Base-by-base conservation (phyloP, 2,113 vertebrate species). In the Gallinago undulata region DNA sequence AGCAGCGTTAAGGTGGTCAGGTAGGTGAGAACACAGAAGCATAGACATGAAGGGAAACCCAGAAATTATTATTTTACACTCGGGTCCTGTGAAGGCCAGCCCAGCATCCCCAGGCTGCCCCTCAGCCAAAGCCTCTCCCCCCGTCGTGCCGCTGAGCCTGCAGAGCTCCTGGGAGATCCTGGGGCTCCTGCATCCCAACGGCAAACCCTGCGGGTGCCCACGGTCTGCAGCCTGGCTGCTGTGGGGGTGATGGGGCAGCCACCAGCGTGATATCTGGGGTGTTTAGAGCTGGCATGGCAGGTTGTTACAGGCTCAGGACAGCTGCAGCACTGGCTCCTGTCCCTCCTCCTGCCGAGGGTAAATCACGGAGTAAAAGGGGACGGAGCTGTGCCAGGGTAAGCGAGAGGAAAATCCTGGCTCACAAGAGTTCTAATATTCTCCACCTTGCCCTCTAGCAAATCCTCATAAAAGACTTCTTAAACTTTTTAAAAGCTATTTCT, bases 261-360 rank as follows among this genome's bases (percentile, higher is more conserved):
- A 21, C 41, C 74, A 78, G 17, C 1, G 0, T 0, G 7, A 7
- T 4, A 9, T 4, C n/a, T 51, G 7, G 2, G 1, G 17, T 18
- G 70, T 47, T 63, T 2, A 22, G 62, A 72, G 73, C 59, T 56
- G 76, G 21, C 23, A 7, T 22, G 7, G 3, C 18, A 33, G 31
- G 28, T 31, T 45, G 16, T 35, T 19, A 7, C 43, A 47, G 55
- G 37, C 27, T 76, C 76, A 67, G 59, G 63, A 10, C 48, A 79
- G 80, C 53, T 7, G 4, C 79, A 72, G 68, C 63, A 2, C 47
- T 11, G 35, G 35, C 63, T 33, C 48, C 39, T 10, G 19, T 43
- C 59, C 60, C 77, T 64, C 31, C 51, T 75, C 48, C 48, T 45
- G 48, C 37, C 66, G 24, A 68, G 67, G 45, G 9, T 18, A 23